phyloP scores from a whole-genome alignment of 2,888 invertebrate genomes.

The Dolomedes plantarius region DNA sequence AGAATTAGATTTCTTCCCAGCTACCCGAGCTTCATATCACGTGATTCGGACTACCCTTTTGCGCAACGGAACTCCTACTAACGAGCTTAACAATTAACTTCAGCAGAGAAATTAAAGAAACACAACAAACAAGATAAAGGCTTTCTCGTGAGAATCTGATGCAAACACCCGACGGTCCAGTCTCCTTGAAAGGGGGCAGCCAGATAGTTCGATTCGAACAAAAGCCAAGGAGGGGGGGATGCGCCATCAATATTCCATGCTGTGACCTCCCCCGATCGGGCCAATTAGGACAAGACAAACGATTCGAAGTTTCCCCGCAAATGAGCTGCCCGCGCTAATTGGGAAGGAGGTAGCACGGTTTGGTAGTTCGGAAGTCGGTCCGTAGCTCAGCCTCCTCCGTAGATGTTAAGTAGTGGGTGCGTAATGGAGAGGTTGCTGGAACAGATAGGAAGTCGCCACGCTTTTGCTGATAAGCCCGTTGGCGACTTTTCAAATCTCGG shows the following conservation, averaged over 20 bases:
- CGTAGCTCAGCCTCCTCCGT: conserved; percentile 8
- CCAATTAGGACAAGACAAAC: conserved; percentile 70
- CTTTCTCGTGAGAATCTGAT: conserved; percentile 52
- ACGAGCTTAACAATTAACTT: conserved; percentile 40
- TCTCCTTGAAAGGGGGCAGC: conserved; percentile 37
- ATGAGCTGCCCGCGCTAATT: conserved; percentile 64
- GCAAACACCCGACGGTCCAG: conserved; percentile 39
- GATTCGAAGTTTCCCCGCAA: conserved; percentile 53
- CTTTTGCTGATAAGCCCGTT: not conserved
- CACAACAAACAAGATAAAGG: not conserved
- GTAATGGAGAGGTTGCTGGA: conserved; percentile 31
- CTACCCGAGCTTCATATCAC: not conserved
- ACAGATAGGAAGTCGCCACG: not conserved
- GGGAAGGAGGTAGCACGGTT: conserved; percentile 37
- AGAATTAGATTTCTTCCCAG: not conserved
- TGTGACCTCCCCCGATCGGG: conserved; percentile 31
- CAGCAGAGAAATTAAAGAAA: conserved; percentile 26
- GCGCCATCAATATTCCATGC: conserved; percentile 52
- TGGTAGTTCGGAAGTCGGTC: conserved; percentile 26
- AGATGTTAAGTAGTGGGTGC: not conserved
- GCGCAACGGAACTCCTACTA: conserved; percentile 18
- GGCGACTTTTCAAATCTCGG: conserved; percentile 12
- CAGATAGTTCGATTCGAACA: conserved; percentile 24
- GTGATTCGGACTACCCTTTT: not conserved
- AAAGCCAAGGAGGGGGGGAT: conserved; percentile 16